A percentile compares a stretch with the other conserved stretches of the same genome.
Evolutionary conservation across 2,888 invertebrate species (phyloP).

Genomic region (Catocala fraxini): DNA sequence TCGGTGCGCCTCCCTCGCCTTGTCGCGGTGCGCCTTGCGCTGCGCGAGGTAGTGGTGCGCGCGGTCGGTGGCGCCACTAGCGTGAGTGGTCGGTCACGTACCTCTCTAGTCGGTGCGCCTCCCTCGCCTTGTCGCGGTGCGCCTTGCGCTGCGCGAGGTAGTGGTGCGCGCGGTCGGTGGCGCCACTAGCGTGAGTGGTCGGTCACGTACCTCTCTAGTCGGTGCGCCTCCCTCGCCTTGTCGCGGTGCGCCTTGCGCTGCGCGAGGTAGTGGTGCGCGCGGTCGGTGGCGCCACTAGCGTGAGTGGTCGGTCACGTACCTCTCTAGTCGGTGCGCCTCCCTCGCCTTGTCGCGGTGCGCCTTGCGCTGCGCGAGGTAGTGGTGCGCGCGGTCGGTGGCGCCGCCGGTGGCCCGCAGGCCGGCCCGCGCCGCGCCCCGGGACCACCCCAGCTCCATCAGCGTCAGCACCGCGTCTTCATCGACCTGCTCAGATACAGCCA

Average conservation of each 20-base stretch:
- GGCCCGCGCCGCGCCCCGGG: conserved; percentile 89
- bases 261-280: background rate
- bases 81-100: too few relatives aligned
- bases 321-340: conserved; percentile 40
- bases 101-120: too few relatives aligned
- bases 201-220: too few relatives aligned
- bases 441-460: conserved; percentile 88
- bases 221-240: too few relatives aligned
- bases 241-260: background rate
- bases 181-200: too few relatives aligned
- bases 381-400: conserved; percentile 88
- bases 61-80: too few relatives aligned
- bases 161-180: too few relatives aligned
- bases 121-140: too few relatives aligned
- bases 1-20: too few relatives aligned
- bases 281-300: background rate
- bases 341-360: conserved; percentile 82
- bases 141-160: too few relatives aligned
- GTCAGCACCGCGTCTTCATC: conserved; percentile 64
- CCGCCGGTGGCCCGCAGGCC: conserved; percentile 84
- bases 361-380: conserved; percentile 88
- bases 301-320: conserved; percentile 24
- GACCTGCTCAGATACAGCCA: conserved; percentile 58
- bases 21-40: too few relatives aligned
- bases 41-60: too few relatives aligned